These are phyloP conservation scores for Neoascia interrupta DNA, from an alignment of 2,888 invertebrate species.

Conservation along the genomic window DNA sequence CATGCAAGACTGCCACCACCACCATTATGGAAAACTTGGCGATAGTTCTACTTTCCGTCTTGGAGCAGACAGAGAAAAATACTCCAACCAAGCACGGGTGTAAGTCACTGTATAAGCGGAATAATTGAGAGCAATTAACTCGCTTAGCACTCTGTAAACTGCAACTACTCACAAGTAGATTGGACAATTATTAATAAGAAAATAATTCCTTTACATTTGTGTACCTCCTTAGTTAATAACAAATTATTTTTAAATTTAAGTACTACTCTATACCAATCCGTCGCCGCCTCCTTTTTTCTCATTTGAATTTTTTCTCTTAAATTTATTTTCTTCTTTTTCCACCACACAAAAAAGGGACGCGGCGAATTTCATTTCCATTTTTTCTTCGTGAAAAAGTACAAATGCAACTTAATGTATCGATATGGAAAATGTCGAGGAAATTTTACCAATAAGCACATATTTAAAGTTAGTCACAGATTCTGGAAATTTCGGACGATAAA, in stretches of 20 bases:
- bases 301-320: constrained; percentile 18
- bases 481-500: constrained; percentile 47
- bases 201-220: too few species aligned
- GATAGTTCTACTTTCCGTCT: too few species aligned
- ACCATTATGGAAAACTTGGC: constrained; percentile 16
- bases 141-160: too few species aligned
- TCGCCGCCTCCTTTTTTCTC: constrained; percentile 41
- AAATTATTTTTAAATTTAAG: too few species aligned
- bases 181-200: not conserved
- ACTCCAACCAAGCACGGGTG: too few species aligned
- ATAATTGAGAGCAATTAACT: too few species aligned
- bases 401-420: constrained; percentile 6
- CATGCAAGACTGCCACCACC: not conserved
- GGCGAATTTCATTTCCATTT: constrained; percentile 47
- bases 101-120: too few species aligned
- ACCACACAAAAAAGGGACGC: constrained; percentile 67
- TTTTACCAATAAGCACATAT: constrained; percentile 18
- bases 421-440: constrained; percentile 20
- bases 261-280: constrained; percentile 30
- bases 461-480: constrained; percentile 25
- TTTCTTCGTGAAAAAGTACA: constrained; percentile 6
- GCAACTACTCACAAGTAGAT: constrained; percentile 5
- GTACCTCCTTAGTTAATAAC: too few species aligned
- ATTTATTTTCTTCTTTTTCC: constrained; percentile 52
- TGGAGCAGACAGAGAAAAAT: too few species aligned